Evolutionary conservation across 2,888 invertebrate species (phyloP), one percentile per base, ranked within the genome.

Genomic region (Iselma pallidipennis): DNA sequence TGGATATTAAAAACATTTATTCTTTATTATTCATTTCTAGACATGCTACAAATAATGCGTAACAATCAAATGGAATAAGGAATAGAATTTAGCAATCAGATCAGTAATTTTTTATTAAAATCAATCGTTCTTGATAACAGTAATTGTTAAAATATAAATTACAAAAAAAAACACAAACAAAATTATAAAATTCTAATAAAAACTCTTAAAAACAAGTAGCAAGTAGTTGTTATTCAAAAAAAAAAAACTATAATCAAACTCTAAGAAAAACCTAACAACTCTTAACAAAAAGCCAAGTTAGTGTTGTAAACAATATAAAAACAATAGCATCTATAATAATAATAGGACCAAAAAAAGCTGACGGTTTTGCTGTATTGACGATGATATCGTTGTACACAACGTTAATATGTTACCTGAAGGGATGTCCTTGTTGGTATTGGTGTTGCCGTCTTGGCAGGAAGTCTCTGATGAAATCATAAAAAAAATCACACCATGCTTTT

Each of bases 381-480:
- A 83, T 77, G 12, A n/a, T 16, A 16, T 19, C 16, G 10, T 10
- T 78, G 55, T 45, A 57, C 37, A 21, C 52, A 28, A 21, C 56
- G 45, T 70, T 66, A 75, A 63, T 84, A 86, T 80, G 82, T 87
- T 87, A 88, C 88, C 88, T 88, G 88, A 61, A 88, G 83, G 66
- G 87, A 86, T 77, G 86, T 85, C 83, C 87, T 86, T 72, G 87
- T 85, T 68, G 86, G 85, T 71, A 87, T 81, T 69, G 87, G 85
- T 69, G 86, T 85, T 76, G 85, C 82, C 59, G 84, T 83, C 78
- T 86, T 85, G 69, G 86, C 83, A 72, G 84, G 82, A 73, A 84
- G 81, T 78, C 84, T 83, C 78, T 81, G 74, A 74, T 72, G 72
- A 74, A 70, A 70, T 71, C 63, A 68, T 65, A 72, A 64, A 63